Evolutionary conservation across 2,113 vertebrate species (phyloP), one percentile per base, ranked within the genome.

Genomic region (Hippocampus mohnikei): DNA sequence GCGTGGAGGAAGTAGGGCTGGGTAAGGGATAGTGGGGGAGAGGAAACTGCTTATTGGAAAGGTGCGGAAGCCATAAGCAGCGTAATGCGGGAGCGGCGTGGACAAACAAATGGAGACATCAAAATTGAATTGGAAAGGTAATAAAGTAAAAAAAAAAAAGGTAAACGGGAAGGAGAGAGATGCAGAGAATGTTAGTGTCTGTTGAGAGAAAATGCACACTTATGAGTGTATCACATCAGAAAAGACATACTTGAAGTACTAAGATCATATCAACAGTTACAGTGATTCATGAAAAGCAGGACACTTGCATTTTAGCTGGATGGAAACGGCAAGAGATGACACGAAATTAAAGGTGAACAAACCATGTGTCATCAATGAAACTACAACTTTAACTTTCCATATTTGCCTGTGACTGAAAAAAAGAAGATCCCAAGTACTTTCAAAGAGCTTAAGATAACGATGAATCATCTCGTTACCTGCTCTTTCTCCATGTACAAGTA

Each of bases 181-280:
- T 89, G 88, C 66, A 91, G 82, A 92, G 83, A 88, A 91, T 92
- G 90, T 93, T 93, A 93, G 91, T 88, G 86, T 91, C 86, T 84
- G 75, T 83, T 23, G 79, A 87, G 84, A 88, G 79, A 83, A 85
- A 91, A 89, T 81, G 84, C 75, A 91, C 80, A 88, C 74, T 75
- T 74, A 81, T 88, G 83, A 88, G 70, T 81, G 75, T 79, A 74
- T 61, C 83, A 67, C 77, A 78, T 81, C 37, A 86, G 59, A 82
- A 66, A 80, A 79, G 27, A 83, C 70, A 79, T 69, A 78, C 69
- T 75, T 79, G 74, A 78, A 81, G 68, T 56, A 79, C 83, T 67
- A 68, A 4, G 37, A 71, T 40, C 25, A 70, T 73, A 68, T 71
- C 16, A 66, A 74, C 67, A 81, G 25, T 41, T 83, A 63, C 52